Evolutionary conservation across 2,888 invertebrate genomes (phyloP).

Genomic region (Cerastis leucographa): DNA sequence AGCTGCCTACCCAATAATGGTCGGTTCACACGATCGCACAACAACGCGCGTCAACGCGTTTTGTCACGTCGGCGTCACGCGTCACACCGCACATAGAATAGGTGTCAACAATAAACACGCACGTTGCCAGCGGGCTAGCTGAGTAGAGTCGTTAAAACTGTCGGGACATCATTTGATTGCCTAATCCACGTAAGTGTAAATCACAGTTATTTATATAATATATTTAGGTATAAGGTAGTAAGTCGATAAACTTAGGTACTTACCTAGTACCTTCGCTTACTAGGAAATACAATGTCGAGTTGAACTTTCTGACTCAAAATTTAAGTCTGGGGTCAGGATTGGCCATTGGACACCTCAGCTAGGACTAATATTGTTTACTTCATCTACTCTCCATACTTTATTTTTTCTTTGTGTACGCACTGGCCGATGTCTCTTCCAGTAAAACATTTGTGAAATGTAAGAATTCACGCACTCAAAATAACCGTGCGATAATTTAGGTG

Average conservation of each 20-base stretch:
- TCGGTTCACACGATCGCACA: slow-evolving; percentile 12
- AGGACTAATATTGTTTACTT: not conserved
- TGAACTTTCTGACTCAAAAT: not conserved
- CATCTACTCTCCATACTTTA: not conserved
- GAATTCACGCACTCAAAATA: slow-evolving; percentile 68
- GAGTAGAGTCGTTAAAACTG: not conserved
- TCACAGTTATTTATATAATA: slow-evolving; percentile 3
- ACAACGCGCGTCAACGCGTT: slow-evolving; percentile 25
- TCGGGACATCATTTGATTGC: slow-evolving; percentile 6
- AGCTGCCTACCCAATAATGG: slow-evolving; percentile 11
- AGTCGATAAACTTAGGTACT: not conserved
- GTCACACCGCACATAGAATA: slow-evolving; percentile 7
- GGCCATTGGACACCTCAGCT: not conserved
- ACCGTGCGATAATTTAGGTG: slow-evolving; percentile 69
- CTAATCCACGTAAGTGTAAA: not conserved
- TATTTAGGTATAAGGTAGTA: not conserved
- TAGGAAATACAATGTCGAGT: not conserved
- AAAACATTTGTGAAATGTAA: slow-evolving; percentile 46
- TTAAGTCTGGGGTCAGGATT: not conserved
- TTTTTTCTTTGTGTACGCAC: not conserved
- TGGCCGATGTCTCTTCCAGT: slow-evolving; percentile 62
- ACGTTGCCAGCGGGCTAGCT: not conserved
- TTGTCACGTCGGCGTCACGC: slow-evolving; percentile 23
- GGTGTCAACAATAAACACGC: slow-evolving; percentile 43
- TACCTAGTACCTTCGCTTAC: not conserved